Conservation (phyloP, 2,797 vertebrate species). For the Sebastes jordani region DNA sequence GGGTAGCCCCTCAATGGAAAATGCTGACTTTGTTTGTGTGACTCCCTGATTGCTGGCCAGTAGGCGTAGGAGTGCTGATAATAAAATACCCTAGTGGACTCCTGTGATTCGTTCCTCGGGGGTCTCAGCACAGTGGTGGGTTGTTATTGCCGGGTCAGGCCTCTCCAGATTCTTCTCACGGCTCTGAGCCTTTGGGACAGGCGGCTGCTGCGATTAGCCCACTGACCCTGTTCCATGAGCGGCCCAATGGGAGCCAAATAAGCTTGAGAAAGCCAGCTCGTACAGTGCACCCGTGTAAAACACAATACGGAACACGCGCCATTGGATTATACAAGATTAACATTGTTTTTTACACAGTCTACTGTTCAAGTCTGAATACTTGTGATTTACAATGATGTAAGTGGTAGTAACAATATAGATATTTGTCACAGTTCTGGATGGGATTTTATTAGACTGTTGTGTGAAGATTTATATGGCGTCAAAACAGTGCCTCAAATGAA, state of each 20-base stretch:
- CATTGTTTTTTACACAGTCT: neutral
- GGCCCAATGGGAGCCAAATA: slow-evolving; percentile 41
- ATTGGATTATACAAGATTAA: slow-evolving; percentile 57
- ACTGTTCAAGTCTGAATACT: neutral
- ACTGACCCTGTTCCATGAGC: slow-evolving; percentile 69
- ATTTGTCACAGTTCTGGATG: neutral
- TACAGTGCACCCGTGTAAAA: slow-evolving; percentile 23
- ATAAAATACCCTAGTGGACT: slow-evolving; percentile 11
- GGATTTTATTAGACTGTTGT: neutral
- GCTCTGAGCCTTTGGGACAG: slow-evolving; percentile 61
- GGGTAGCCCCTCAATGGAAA: slow-evolving; percentile 70
- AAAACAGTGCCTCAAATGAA: neutral
- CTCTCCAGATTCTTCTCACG: slow-evolving; percentile 77
- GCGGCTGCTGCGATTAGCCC: slow-evolving; percentile 63
- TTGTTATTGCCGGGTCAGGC: slow-evolving; percentile 61
- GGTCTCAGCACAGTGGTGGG: slow-evolving; percentile 28
- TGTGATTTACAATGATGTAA: neutral
- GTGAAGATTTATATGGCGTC: fast-evolving
- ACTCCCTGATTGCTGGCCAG: slow-evolving; percentile 37
- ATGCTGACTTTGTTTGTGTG: slow-evolving; percentile 67
- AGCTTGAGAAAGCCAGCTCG: slow-evolving; percentile 54
- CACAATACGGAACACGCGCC: slow-evolving; percentile 34
- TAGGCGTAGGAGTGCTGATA: slow-evolving; percentile 51
- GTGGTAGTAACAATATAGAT: neutral
- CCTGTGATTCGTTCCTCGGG: slow-evolving; percentile 31